phyloP scores from a whole-genome alignment of 2,797 vertebrate genomes.

The Pangasius sanitwongsei region DNA sequence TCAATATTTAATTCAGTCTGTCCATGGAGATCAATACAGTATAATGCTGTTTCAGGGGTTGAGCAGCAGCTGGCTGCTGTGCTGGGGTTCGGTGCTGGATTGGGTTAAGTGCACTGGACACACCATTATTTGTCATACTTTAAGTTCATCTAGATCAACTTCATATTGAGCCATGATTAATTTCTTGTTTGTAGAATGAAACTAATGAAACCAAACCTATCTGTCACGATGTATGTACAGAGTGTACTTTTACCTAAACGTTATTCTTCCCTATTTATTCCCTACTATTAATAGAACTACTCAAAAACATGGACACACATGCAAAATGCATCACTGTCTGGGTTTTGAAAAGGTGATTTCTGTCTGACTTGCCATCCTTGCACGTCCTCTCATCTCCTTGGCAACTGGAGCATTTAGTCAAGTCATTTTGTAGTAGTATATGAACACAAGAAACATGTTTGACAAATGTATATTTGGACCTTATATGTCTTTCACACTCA shows the following conservation, averaged over 20 bases:
- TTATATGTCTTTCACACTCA: not conserved
- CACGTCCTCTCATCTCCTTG: not conserved
- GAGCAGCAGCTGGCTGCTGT: conserved; percentile 1
- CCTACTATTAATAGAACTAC: not conserved
- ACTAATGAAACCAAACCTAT: not conserved
- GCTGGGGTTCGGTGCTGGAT: not conserved
- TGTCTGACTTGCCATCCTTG: not conserved
- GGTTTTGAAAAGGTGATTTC: conserved; percentile 2
- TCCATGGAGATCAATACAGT: conserved; percentile 57
- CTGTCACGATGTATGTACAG: not conserved
- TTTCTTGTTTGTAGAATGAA: not conserved
- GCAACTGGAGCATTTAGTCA: not conserved
- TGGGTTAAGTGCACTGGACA: not conserved
- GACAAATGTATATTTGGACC: not conserved
- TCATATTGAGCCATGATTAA: not conserved
- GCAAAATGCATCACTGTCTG: not conserved
- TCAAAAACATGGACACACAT: not conserved
- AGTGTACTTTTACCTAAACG: not conserved
- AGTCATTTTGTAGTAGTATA: not conserved
- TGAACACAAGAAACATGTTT: not conserved
- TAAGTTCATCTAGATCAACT: not conserved
- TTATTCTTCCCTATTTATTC: not conserved
- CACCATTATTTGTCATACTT: conserved; percentile 16
- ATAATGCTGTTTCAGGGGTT: conserved; percentile 36
- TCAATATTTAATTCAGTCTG: conserved; percentile 64